phyloP scores from a whole-genome alignment of 1,140 invertebrate genomes.

The Atopsyche davidsoni region DNA sequence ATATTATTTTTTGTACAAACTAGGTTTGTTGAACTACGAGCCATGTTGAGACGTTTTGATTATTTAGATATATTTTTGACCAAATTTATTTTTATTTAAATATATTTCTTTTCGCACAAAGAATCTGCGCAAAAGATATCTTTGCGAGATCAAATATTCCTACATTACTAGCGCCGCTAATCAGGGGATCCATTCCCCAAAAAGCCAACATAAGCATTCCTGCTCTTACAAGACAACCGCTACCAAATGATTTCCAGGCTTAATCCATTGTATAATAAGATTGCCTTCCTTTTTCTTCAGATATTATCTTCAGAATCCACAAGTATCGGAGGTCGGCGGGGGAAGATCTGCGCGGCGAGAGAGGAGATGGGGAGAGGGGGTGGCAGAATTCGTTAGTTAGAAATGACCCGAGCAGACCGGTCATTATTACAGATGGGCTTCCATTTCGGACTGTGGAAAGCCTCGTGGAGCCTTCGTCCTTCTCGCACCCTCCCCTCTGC shows the following conservation, averaged over 20 bases:
- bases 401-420: constrained; percentile 30
- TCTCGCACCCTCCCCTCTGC: constrained; percentile 2
- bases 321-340: constrained; percentile 20
- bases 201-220: constrained; percentile 11
- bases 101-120: too few species aligned
- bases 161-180: not conserved
- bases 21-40: too few species aligned
- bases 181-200: too few species aligned
- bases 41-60: too few species aligned
- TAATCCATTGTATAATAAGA: constrained; percentile 31
- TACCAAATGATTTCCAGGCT: constrained; percentile 24
- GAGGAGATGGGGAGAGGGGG: constrained; percentile 11
- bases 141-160: not conserved
- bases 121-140: not conserved
- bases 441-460: constrained; percentile 29
- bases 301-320: constrained; percentile 31
- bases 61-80: too few species aligned
- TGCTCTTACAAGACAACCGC: too few species aligned
- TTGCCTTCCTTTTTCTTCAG: constrained; percentile 21
- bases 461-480: constrained; percentile 24
- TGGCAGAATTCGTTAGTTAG: constrained; percentile 29
- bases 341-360: constrained; percentile 2
- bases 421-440: constrained; percentile 32
- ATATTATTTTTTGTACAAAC: too few species aligned
- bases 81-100: too few species aligned